A percentile compares a stretch with the other conserved stretches of the same genome.
Evolutionary conservation across 2,797 vertebrate species (phyloP).

Genomic region (Geotrypetes seraphini): DNA sequence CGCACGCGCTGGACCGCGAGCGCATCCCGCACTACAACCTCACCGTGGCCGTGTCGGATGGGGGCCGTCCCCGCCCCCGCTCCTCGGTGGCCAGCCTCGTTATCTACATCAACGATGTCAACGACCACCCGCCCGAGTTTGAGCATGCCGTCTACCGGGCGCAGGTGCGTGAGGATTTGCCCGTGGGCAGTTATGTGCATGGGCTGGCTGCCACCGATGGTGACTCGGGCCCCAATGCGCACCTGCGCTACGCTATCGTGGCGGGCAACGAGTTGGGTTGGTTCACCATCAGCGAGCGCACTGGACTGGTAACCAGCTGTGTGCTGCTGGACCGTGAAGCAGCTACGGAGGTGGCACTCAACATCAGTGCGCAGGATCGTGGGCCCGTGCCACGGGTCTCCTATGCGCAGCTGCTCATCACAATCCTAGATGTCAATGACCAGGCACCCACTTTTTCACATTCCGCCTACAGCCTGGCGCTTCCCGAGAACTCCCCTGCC

Average conservation of each 20-base stretch:
- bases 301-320: slow-evolving; percentile 81
- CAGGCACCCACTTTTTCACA: slow-evolving; percentile 78
- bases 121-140: slow-evolving; percentile 91
- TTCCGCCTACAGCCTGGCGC: slow-evolving; percentile 57
- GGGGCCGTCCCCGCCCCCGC: slow-evolving; percentile 62
- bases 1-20: slow-evolving; percentile 85
- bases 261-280: slow-evolving; percentile 89
- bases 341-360: slow-evolving; percentile 79
- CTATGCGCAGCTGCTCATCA: slow-evolving; percentile 83
- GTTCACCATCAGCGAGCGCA: slow-evolving; percentile 92
- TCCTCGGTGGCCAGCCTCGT: slow-evolving; percentile 90
- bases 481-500: slow-evolving; percentile 72
- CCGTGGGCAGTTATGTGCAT: slow-evolving; percentile 86
- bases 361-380: slow-evolving; percentile 92
- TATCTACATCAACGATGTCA: slow-evolving; percentile 95
- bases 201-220: slow-evolving; percentile 91
- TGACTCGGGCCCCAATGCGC: slow-evolving; percentile 93
- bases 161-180: slow-evolving; percentile 85
- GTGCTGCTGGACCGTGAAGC: slow-evolving; percentile 77
- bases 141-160: slow-evolving; percentile 78
- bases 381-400: slow-evolving; percentile 90
- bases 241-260: slow-evolving; percentile 89
- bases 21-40: slow-evolving; percentile 94
- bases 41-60: slow-evolving; percentile 85
- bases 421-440: slow-evolving; percentile 86